Base-by-base conservation (phyloP, 1,140 invertebrate genomes). In the Trichonephila clavipes region DNA sequence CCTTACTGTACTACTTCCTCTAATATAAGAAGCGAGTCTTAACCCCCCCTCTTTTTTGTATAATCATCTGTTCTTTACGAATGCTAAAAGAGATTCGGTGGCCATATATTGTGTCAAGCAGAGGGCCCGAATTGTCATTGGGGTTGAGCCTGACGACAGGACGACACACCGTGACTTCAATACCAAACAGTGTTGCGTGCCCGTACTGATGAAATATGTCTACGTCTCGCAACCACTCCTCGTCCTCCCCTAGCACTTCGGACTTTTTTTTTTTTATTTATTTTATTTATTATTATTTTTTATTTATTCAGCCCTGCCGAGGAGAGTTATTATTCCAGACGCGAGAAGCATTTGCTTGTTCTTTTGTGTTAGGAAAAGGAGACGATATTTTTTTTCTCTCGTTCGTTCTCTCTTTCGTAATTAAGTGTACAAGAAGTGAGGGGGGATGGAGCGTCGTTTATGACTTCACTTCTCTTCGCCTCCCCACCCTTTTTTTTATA, bases 171-270 rank as follows among this genome's bases (percentile, higher is more conserved):
- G 90, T 91, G 90, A 91, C 90, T 34, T 34, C 12, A 64, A 34
- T 91, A 51, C 90, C 90, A 91, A 91, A 62, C 81, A 85, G 81
- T 6, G 62, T 91, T 91, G 90, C 90, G 90, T 91, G 90, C 59
- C 81, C 19, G 21, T 28, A 10, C 28, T 16, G 61, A 91, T 91
- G 90, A 91, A 85, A 91, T 91, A 91, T 85, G 81, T 91, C 77
- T 59, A 21, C 88, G n/a, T 77, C 69, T 66, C 88, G 6, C 44
- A 90, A 81, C 88, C 64, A 58, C 58, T 85, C 51, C 62, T 66
- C 82, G 90, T 21, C 64, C 88, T 89, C 64, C 64, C 85, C 62
- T 77, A 81, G 66, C 77, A 91, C 81, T n/a, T 19, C 90, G n/a
- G 12, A 40, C 40, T 66, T 91, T 91, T 91, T 91, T 64, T 85